Evolutionary conservation across 2,113 vertebrate genomes (phyloP).

Genomic region (Alces alces): DNA sequence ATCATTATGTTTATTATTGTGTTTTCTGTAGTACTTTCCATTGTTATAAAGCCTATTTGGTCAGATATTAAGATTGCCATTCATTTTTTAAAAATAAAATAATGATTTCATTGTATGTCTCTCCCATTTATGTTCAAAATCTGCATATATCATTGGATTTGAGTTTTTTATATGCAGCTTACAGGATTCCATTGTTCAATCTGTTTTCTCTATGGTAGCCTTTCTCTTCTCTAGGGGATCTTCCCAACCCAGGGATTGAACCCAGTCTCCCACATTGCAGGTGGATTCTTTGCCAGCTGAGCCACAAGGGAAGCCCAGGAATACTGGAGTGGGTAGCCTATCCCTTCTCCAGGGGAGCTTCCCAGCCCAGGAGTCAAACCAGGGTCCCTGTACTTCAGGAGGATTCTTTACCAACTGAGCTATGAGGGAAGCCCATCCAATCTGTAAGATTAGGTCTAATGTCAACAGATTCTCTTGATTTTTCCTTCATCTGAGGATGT

Average conservation of each 20-base stretch:
- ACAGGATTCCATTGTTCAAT: background rate
- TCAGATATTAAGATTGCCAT: background rate
- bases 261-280: background rate
- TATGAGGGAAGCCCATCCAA: background rate
- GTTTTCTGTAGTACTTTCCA: background rate
- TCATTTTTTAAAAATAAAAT: background rate
- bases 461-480: background rate
- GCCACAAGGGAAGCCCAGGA: background rate
- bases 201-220: background rate
- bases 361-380: background rate
- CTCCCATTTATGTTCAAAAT: background rate
- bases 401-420: background rate
- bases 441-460: background rate
- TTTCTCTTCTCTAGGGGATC: background rate
- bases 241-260: background rate
- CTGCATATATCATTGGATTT: background rate
- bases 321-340: background rate
- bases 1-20: background rate
- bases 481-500: background rate
- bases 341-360: background rate
- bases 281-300: background rate
- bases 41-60: background rate
- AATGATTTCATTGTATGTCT: background rate
- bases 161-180: background rate
- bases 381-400: fast-evolving